A percentile compares a stretch with the other conserved stretches of the same genome.
Evolutionary conservation across 2,113 vertebrate genomes (phyloP).

Genomic region (Halichoerus grypus): DNA sequence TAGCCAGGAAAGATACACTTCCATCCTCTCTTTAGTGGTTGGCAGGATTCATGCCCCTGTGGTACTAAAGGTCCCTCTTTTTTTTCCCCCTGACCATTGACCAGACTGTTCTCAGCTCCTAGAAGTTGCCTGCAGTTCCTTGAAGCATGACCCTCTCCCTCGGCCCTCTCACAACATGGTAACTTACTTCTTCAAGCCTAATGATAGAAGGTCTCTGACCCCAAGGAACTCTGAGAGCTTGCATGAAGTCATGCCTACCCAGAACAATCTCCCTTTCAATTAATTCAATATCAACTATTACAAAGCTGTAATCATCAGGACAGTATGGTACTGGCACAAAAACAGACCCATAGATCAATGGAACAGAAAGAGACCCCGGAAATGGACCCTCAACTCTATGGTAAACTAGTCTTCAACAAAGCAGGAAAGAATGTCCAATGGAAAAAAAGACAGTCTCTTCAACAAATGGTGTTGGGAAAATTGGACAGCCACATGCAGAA

Average conservation of each 20-base stretch:
- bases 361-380: no score
- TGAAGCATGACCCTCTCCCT: background rate
- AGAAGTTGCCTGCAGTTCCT: background rate
- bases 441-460: no score
- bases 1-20: background rate
- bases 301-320: no score
- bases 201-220: background rate
- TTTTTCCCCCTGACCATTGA: background rate
- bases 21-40: background rate
- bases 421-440: no score
- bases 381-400: no score
- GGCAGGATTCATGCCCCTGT: background rate
- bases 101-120: background rate
- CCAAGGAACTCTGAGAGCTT: background rate
- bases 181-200: background rate
- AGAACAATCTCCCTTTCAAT: background rate
- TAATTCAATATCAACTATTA: constrained; percentile 13
- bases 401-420: no score
- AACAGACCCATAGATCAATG: no score
- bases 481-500: no score
- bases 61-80: background rate
- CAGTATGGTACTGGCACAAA: no score
- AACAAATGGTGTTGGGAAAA: no score
- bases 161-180: background rate
- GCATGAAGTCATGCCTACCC: background rate